Evolutionary conservation across 2,113 vertebrate species (phyloP).

Genomic region (Chloroceryle aenea): DNA sequence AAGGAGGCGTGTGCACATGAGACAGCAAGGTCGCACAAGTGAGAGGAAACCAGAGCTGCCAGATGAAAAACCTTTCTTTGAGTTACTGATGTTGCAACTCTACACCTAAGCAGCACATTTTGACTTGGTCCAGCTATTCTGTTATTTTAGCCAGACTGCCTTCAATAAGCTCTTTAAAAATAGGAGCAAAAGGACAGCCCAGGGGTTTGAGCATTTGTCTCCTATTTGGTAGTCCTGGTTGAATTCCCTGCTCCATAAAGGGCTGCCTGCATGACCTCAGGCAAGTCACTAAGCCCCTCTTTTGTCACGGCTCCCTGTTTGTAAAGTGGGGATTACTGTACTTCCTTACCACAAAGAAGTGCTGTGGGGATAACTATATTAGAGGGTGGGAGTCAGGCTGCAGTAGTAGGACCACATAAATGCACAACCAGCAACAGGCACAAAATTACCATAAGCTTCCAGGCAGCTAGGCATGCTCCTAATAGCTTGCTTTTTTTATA

Average conservation of each 20-base stretch:
- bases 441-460: background rate
- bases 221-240: background rate
- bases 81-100: constrained; percentile 59
- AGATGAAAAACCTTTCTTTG: constrained; percentile 37
- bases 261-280: constrained; percentile 22
- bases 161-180: constrained; percentile 44
- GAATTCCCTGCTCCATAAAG: background rate
- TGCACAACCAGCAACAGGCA: background rate
- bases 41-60: constrained; percentile 31
- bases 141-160: constrained; percentile 53
- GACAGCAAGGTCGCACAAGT: background rate
- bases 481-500: background rate
- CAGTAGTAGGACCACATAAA: background rate
- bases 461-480: background rate
- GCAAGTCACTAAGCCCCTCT: constrained; percentile 16
- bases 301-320: background rate
- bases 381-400: background rate
- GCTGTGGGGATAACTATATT: background rate
- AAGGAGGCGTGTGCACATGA: background rate
- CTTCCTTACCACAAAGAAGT: constrained; percentile 15
- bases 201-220: background rate
- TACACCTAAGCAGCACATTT: constrained; percentile 29
- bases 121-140: constrained; percentile 25
- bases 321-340: constrained; percentile 17
- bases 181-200: background rate